Base-by-base conservation (phyloP, 2,797 vertebrate genomes). In the Glossophaga mutica region DNA sequence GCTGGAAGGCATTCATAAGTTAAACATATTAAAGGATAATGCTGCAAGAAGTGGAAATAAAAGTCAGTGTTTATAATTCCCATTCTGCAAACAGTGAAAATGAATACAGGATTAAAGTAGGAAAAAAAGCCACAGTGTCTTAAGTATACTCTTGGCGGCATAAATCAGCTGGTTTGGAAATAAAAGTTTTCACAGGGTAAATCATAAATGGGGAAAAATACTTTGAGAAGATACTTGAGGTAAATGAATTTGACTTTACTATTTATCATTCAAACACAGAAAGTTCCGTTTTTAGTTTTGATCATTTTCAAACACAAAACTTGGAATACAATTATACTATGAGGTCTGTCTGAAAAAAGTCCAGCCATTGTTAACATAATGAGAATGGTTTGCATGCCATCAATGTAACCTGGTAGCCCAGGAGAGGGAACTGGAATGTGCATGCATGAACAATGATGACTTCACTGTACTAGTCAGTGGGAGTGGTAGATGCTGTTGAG, bases 11-110 rank as follows among this genome's bases (percentile, higher is more conserved):
- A 87, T 87, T 90, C 42, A 59, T 11, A 59, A 84, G 55, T 88
- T 86, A 95, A 97, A 94, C 50, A 89, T 94, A 97, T 96, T 67
- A 88, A 97, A 92, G 76, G 70, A 82, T 74, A 90, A 68, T 44
- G 50, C 74, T n/a, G 22, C 44, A 93, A 97, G 73, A 0, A 15
- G 19, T 57, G 12, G 86, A 96, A 71, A 82, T 50, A 84, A 87
- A 79, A 92, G 22, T 44, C 91, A 79, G 14, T 87, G 78, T 84
- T 96, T 96, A 92, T 87, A 96, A 96, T 81, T 55, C 42, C 90
- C 21, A 42, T 96, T 94, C 57, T 55, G 22, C 16, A 11, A 91
- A 78, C 78, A 97, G 95, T 62, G 83, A 94, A 97, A 97, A 91
- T n/a, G 76, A 95, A 93, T 67, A 95, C 0, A 26, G 46, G 18